Conservation (phyloP, 2,888 invertebrate genomes). For the Trichopoda pennipes region DNA sequence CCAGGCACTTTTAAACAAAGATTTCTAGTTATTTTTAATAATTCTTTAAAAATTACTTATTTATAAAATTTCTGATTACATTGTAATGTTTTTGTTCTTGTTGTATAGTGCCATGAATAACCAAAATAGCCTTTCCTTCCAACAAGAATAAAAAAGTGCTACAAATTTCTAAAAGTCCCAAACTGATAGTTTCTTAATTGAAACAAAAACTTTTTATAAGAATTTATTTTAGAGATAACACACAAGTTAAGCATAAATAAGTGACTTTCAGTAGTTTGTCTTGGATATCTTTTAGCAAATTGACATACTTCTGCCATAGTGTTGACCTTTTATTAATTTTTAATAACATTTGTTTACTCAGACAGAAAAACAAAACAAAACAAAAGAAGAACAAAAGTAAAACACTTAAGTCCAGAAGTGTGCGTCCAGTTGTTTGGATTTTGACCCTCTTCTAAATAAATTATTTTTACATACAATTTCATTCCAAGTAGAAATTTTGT, state of each 20-base stretch:
- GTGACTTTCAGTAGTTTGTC: conserved; percentile 19
- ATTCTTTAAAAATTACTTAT: no score
- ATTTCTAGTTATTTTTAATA: no score
- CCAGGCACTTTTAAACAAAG: no score
- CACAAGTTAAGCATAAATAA: conserved; percentile 12
- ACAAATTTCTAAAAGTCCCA: conserved; percentile 15
- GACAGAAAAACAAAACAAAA: conserved; percentile 36
- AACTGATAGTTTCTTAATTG: conserved; percentile 63
- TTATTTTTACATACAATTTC: conserved; percentile 37
- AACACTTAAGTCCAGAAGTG: conserved; percentile 60
- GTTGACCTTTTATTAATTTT: conserved; percentile 67
- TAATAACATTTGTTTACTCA: conserved; percentile 56
- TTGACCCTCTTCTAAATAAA: conserved; percentile 38
- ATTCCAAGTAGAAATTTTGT: conserved; percentile 33
- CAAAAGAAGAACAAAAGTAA: conserved; percentile 2
- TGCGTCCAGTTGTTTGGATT: conserved; percentile 35
- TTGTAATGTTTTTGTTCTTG: no score
- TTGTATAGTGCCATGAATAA: no score
- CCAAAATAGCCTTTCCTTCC: conserved; percentile 38
- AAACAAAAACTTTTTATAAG: conserved; percentile 63
- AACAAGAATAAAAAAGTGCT: conserved; percentile 53
- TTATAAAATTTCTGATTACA: no score
- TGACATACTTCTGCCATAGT: neutral
- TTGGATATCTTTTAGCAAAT: no score
- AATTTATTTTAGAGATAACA: conserved; percentile 50